Base-by-base conservation (phyloP, 1,140 invertebrate genomes). In the Dreissena rostriformis region DNA sequence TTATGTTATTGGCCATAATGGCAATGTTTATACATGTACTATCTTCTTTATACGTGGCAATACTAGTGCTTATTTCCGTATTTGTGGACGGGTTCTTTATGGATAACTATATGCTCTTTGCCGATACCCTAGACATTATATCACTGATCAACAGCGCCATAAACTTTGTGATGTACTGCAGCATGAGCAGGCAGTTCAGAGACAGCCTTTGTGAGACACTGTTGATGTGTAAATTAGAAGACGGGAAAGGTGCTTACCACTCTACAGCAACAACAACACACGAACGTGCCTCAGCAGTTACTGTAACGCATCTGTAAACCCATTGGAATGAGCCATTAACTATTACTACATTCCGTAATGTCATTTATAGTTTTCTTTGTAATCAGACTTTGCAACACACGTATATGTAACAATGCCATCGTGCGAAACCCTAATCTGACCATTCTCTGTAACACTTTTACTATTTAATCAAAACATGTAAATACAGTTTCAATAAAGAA, bases 121-220 rank as follows among this genome's bases (percentile, higher is more conserved):
- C 97, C 0, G 97, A 98, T 91, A 89, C 98, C 12, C 97, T 98
- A 96, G 98, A 99, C 91, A 95, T 98, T 17, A 92, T 98, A 77
- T 97, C 98, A 0, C 94, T 99, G 11, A 93, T 98, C 66, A 99
- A 99, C 93, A 97, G 97, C 11, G 96, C 97, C 8, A 96, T 98
- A 52, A 98, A 98, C 90, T 98, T 99, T 90, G 96, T 98, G 52
- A 95, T 99, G 24, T 99, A 99, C 91, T 98, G 97, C 87, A 96
- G 96, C 24, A 99, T 99, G 98, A 98, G 97, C 61, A 94, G 96
- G 51, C 97, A 98, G 94, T 99, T 99, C 92, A 92, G 98, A 12
- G 95, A 96, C 39, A 97, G 97, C 0, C 98, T 98, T 0, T 86
- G 61, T 74, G 86, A 88, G n/a, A 72, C 78, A 10, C 29, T 84